Evolutionary conservation across 2,113 vertebrate species (phyloP), one percentile per base, ranked within the genome.

Genomic region (Bufo bufo): DNA sequence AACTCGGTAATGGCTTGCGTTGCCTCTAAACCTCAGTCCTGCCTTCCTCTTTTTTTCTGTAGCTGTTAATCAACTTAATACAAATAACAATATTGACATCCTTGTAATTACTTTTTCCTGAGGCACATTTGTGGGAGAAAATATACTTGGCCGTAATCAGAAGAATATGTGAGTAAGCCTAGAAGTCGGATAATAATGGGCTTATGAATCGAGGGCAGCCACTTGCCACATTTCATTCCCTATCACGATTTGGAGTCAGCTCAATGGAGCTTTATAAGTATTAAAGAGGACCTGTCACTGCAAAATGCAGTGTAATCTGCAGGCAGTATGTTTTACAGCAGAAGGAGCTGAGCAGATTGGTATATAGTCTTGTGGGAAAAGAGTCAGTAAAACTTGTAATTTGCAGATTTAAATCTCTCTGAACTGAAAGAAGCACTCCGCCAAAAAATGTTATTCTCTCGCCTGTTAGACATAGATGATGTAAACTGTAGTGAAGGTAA

Each of bases 11-110:
- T 94, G 94, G 95, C 94, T 94, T 92, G 93, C 90, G 91, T 92
- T 93, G 94, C 92, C 93, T 23, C 87, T 92, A 90, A 91, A 91
- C 86, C 77, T 59, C 77, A 2, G 63, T 56, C 61, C 77, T 81
- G 16, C 65, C 19, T 47, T n/a, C n/a, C 71, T 47, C 23, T 82
- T 77, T 88, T 77, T 89, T 93, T 92, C 92, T 92, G 94, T 77
- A 93, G 93, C 92, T 94, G 95, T 95, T 95, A 95, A 95, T 95
- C 94, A 95, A 94, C 90, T 94, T 94, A 95, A 95, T 95, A 94
- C 92, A 90, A 93, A 93, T 92, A 92, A 93, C 84, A 91, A 92
- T 96, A 96, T 94, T 95, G 95, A 94, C 94, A 94, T 93, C 92
- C 92, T 93, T 92, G 91, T 94, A 95, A 95, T 95, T 93, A 96